A percentile compares a stretch with the other conserved stretches of the same genome.
Evolutionary conservation across 2,113 vertebrate species (phyloP).

Genomic region (Hippocampus mohnikei): DNA sequence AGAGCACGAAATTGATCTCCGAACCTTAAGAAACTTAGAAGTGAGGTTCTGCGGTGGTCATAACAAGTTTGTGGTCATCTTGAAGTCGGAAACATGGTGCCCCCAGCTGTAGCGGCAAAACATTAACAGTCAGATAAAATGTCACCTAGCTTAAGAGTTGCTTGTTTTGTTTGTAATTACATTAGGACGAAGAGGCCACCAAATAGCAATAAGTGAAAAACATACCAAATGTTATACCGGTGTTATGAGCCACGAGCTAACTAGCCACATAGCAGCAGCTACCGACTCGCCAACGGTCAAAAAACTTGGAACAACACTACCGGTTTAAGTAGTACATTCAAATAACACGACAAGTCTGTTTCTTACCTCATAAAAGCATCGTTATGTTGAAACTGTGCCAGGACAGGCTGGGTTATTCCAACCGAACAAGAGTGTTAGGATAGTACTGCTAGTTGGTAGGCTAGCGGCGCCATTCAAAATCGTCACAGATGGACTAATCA

Average conservation of each 20-base stretch:
- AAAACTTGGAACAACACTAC: not conserved
- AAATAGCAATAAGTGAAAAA: not conserved
- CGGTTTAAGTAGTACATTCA: not conserved
- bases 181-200: not conserved
- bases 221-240: constrained; percentile 22
- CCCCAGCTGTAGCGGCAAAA: constrained; percentile 12
- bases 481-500: constrained; percentile 20
- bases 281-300: not conserved
- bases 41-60: constrained; percentile 25
- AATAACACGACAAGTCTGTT: not conserved
- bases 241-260: constrained; percentile 35
- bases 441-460: not conserved
- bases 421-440: not conserved
- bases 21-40: constrained; percentile 33
- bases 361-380: not conserved
- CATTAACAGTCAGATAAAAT: not conserved
- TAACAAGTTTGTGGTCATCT: constrained; percentile 47
- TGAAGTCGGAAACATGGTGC: constrained; percentile 27
- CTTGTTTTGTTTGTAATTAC: not conserved
- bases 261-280: constrained; percentile 22
- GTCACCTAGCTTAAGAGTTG: not conserved
- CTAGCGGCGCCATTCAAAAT: constrained; percentile 35
- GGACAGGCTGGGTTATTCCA: too few species aligned
- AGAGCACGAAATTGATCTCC: not conserved
- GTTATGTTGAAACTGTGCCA: not conserved